Conservation (phyloP, 2,888 invertebrate species). For the Allolobophora icterica region DNA sequence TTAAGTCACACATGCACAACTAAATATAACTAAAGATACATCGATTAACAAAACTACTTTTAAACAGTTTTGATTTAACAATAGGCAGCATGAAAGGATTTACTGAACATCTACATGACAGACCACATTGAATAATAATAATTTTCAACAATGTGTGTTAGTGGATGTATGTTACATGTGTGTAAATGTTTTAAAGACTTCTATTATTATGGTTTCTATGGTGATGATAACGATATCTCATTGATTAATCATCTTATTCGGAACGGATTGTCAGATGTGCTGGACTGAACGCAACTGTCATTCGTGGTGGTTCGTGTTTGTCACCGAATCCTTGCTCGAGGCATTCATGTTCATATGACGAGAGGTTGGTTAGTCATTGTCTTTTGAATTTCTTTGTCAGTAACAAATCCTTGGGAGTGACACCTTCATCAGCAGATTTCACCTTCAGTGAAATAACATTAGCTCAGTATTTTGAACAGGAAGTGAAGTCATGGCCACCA, state of each 20-base stretch:
- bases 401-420: neutral
- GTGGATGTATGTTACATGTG: too few relatives aligned
- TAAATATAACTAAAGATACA: too few relatives aligned
- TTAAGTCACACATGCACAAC: too few relatives aligned
- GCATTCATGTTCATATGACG: neutral
- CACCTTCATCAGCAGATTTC: neutral
- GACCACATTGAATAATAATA: too few relatives aligned
- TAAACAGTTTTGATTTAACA: too few relatives aligned
- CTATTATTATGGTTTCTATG: neutral
- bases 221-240: neutral
- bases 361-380: neutral
- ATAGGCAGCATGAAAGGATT: too few relatives aligned
- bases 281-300: neutral
- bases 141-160: too few relatives aligned
- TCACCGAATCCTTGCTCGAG: neutral
- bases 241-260: neutral
- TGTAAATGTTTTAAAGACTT: neutral
- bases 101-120: too few relatives aligned
- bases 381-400: neutral
- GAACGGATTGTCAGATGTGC: neutral
- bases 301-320: neutral
- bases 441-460: neutral
- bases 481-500: too few relatives aligned
- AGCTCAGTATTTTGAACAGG: neutral
- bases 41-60: too few relatives aligned